phyloP scores from a whole-genome alignment of 1,140 invertebrate genomes.

The Drosophila orosa region DNA sequence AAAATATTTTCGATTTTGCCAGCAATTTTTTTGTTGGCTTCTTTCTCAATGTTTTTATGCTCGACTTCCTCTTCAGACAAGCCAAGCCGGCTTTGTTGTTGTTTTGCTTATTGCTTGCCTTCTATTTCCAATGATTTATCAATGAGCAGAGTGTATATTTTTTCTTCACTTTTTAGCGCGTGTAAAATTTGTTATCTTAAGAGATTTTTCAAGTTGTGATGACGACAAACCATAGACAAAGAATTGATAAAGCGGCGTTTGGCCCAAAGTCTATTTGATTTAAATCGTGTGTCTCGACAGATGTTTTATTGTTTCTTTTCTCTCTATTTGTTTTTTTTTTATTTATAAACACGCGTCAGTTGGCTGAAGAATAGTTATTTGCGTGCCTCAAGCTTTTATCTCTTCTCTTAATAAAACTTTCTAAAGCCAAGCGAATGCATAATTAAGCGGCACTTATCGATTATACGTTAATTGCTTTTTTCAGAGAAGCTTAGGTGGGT shows the following conservation, averaged over 20 bases:
- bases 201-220: conserved; percentile 37
- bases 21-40: conserved; percentile 14
- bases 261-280: conserved; percentile 32
- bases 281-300: conserved; percentile 53
- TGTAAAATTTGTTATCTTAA: conserved; percentile 64
- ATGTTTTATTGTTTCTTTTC: conserved; percentile 49
- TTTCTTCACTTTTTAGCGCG: conserved; percentile 30
- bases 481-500: neutral
- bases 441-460: conserved; percentile 53
- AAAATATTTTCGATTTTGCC: conserved; percentile 32
- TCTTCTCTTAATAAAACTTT: conserved; percentile 45
- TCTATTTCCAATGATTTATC: conserved; percentile 58
- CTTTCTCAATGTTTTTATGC: conserved; percentile 63
- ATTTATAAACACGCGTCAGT: conserved; percentile 29
- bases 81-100: conserved; percentile 25
- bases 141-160: conserved; percentile 56
- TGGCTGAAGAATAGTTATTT: conserved; percentile 41
- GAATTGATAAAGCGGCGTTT: conserved; percentile 1
- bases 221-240: conserved; percentile 49
- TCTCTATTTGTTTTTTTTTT: conserved; percentile 29
- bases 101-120: conserved; percentile 15
- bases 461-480: conserved; percentile 51
- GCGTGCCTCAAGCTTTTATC: conserved; percentile 28
- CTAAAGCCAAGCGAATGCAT: conserved; percentile 34
- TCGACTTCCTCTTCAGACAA: conserved; percentile 60